Percentiles rank a stretch among this genome's conserved stretches.
Evolutionary conservation across 2,797 vertebrate species (phyloP).

Genomic region (Squalus acanthias): DNA sequence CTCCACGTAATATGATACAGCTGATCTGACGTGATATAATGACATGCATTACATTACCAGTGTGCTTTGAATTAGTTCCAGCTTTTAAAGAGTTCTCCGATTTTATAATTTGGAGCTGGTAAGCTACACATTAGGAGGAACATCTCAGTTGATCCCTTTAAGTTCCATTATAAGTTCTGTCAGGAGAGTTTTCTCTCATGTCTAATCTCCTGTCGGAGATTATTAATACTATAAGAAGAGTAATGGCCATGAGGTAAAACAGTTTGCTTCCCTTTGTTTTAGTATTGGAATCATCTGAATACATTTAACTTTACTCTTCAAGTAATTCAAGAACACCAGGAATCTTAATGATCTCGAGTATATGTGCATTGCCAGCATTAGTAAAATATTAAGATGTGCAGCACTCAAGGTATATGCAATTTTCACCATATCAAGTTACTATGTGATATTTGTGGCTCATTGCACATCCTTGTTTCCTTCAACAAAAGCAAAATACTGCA

Average conservation of each 20-base stretch:
- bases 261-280: not conserved
- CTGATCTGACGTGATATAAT: not conserved
- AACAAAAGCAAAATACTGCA: not conserved
- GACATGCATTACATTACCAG: not conserved
- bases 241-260: not conserved
- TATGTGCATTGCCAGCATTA: not conserved
- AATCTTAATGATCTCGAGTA: not conserved
- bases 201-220: slow-evolving; percentile 9
- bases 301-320: not conserved
- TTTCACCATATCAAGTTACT: not conserved
- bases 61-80: slow-evolving; percentile 11
- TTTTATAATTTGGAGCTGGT: slow-evolving; percentile 3
- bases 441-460: not conserved
- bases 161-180: not conserved
- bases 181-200: not conserved
- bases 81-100: not conserved
- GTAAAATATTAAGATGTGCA: not conserved
- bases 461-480: not conserved
- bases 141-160: not conserved
- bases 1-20: not conserved
- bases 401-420: not conserved
- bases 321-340: not conserved
- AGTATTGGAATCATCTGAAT: not conserved
- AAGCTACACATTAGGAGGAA: not conserved
- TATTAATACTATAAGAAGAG: not conserved